These are phyloP conservation scores for Drosophila nr. perissopoda DNA, from an alignment of 2,888 invertebrate species.

Conservation along the genomic window DNA sequence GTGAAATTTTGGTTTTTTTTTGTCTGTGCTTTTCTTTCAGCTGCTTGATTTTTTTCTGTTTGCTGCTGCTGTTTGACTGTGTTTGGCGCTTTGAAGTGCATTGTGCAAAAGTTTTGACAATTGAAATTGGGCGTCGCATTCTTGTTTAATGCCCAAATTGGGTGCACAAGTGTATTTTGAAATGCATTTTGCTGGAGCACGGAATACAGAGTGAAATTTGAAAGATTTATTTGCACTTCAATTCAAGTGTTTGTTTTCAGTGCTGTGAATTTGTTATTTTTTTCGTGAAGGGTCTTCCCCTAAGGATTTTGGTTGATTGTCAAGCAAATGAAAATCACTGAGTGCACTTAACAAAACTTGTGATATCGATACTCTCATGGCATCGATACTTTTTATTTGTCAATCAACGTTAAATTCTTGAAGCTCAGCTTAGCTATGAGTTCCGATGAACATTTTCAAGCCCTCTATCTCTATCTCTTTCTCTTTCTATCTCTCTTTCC, in stretches of 20 bases:
- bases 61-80: conserved; percentile 2
- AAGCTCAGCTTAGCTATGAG: neutral
- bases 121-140: conserved; percentile 42
- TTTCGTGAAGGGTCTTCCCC: neutral
- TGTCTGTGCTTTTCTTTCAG: conserved; percentile 6
- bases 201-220: conserved; percentile 13
- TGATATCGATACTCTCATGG: neutral
- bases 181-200: conserved; percentile 23
- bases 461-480: neutral
- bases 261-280: neutral
- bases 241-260: neutral
- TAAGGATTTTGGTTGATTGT: neutral
- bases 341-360: neutral
- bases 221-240: conserved; percentile 36
- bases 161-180: conserved; percentile 34
- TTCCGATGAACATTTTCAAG: neutral
- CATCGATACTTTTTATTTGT: conserved; percentile 7
- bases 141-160: conserved; percentile 38
- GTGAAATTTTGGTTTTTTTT: conserved; percentile 37
- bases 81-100: conserved; percentile 56
- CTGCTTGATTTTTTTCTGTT: conserved; percentile 18
- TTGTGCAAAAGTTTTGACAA: conserved; percentile 66
- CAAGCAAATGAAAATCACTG: neutral
- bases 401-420: neutral
- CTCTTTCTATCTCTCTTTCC: neutral